These are phyloP conservation scores for Hippocampus guttulatus DNA, from an alignment of 2,113 vertebrate species.

Conservation along the genomic window DNA sequence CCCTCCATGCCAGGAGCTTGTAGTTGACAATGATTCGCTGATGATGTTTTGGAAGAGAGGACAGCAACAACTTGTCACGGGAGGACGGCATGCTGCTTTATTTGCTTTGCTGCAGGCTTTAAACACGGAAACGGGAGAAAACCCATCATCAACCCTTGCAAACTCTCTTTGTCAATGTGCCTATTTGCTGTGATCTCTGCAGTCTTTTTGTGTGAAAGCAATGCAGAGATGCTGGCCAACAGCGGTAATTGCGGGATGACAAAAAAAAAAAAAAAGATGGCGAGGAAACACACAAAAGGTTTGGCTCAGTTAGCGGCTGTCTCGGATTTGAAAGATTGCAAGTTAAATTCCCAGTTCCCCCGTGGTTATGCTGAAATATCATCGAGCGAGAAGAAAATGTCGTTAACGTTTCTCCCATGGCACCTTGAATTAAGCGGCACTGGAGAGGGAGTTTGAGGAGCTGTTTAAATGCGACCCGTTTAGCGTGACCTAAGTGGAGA, in stretches of 20 bases:
- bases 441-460: not conserved
- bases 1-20: conserved; percentile 51
- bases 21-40: conserved; percentile 42
- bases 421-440: not conserved
- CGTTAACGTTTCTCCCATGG: conserved; percentile 1
- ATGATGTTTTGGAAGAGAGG: conserved; percentile 24
- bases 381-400: not conserved
- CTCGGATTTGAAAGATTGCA: conserved; percentile 2
- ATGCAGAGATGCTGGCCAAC: not conserved
- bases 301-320: conserved; percentile 1
- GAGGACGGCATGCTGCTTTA: conserved; percentile 10
- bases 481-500: not conserved
- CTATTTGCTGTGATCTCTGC: not conserved
- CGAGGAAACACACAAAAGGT: not conserved
- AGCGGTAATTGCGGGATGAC: not conserved
- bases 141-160: not conserved
- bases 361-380: not conserved
- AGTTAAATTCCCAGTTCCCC: not conserved
- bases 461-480: not conserved
- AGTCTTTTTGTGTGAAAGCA: not conserved
- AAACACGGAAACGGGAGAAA: not conserved
- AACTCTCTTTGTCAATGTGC: conserved; percentile 1
- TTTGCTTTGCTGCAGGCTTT: conserved; percentile 6
- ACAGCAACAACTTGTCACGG: conserved; percentile 14
- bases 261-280: not conserved